These are phyloP conservation scores for Amitus sp. DNA, from an alignment of 2,888 invertebrate species.

Conservation along the genomic window DNA sequence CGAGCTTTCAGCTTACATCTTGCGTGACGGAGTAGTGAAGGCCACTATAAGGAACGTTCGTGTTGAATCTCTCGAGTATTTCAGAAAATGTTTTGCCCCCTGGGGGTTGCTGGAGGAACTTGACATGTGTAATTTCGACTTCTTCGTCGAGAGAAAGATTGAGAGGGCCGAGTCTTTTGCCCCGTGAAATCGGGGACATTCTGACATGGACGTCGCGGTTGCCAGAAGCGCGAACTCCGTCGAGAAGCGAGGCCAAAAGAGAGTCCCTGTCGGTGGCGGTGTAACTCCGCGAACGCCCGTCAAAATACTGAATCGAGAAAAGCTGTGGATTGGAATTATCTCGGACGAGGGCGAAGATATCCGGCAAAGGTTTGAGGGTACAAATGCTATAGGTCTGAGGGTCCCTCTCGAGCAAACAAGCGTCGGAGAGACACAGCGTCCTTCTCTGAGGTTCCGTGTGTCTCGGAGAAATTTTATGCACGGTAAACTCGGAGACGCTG, in stretches of 20 bases:
- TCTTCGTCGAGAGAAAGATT: slow-evolving; percentile 95
- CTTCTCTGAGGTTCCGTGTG: slow-evolving; percentile 88
- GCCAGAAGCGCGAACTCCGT: slow-evolving; percentile 96
- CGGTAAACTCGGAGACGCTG: slow-evolving; percentile 94
- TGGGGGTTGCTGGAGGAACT: slow-evolving; percentile 77
- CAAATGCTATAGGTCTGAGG: slow-evolving; percentile 95
- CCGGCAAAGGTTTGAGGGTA: slow-evolving; percentile 82
- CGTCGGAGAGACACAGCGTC: slow-evolving; percentile 93
- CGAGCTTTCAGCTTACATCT: slow-evolving; percentile 91
- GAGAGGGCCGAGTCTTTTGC: slow-evolving; percentile 89
- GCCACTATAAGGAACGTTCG: slow-evolving; percentile 97
- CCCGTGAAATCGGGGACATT: slow-evolving; percentile 84
- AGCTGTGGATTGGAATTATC: slow-evolving; percentile 92
- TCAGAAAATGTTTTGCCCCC: slow-evolving; percentile 77
- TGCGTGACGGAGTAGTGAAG: slow-evolving; percentile 95
- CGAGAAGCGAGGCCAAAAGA: slow-evolving; percentile 91
- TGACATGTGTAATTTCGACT: slow-evolving; percentile 90
- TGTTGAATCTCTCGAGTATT: slow-evolving; percentile 94
- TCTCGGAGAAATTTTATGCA: slow-evolving; percentile 88
- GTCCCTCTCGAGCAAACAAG: slow-evolving; percentile 95
- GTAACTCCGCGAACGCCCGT: slow-evolving; percentile 89
- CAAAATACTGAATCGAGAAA: slow-evolving; percentile 93
- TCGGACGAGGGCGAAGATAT: slow-evolving; percentile 92
- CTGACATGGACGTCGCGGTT: slow-evolving; percentile 96
- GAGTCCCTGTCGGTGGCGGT: slow-evolving; percentile 96